A percentile compares a stretch with the other conserved stretches of the same genome.
These are phyloP conservation scores for Champsocephalus esox DNA, from an alignment of 2,797 vertebrate genomes.

Conservation along the genomic window DNA sequence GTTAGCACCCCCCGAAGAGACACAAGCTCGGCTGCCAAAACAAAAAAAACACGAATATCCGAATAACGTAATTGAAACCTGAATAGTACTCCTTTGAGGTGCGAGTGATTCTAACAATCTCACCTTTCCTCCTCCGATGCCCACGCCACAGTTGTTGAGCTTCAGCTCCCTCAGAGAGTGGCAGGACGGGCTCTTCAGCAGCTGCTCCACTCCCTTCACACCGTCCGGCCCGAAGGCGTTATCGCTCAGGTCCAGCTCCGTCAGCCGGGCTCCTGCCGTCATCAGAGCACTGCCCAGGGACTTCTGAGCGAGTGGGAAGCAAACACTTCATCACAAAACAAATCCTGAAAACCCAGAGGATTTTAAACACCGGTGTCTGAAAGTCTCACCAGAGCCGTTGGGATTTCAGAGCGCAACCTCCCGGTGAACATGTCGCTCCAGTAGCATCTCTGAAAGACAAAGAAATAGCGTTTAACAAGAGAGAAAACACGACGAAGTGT, in stretches of 20 bases:
- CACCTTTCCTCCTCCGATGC: constrained; percentile 95
- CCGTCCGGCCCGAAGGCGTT: constrained; percentile 98
- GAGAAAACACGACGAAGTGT: background rate
- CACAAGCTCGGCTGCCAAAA: too few species aligned
- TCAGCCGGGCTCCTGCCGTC: constrained; percentile 90
- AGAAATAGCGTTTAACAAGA: background rate
- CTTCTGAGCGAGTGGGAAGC: constrained; percentile 71
- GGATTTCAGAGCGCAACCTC: constrained; percentile 95
- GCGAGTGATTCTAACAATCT: constrained; percentile 14
- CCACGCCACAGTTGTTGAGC: constrained; percentile 98
- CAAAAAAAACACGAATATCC: too few species aligned
- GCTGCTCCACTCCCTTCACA: constrained; percentile 91
- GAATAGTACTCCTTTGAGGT: background rate
- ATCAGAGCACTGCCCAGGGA: constrained; percentile 91
- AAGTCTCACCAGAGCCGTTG: constrained; percentile 90
- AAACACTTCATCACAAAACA: background rate
- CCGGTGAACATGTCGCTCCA: constrained; percentile 99
- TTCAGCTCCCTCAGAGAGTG: constrained; percentile 90
- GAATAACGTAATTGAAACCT: too few species aligned
- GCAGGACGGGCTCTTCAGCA: constrained; percentile 91
- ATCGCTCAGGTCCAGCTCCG: constrained; percentile 95
- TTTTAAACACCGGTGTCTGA: background rate
- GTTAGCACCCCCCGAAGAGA: too few species aligned
- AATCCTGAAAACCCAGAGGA: background rate
- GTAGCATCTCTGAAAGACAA: constrained; percentile 88